Evolutionary conservation across 2,797 vertebrate genomes (phyloP), one percentile per base, ranked within the genome.

Genomic region (Dendrocincla fuliginosa): DNA sequence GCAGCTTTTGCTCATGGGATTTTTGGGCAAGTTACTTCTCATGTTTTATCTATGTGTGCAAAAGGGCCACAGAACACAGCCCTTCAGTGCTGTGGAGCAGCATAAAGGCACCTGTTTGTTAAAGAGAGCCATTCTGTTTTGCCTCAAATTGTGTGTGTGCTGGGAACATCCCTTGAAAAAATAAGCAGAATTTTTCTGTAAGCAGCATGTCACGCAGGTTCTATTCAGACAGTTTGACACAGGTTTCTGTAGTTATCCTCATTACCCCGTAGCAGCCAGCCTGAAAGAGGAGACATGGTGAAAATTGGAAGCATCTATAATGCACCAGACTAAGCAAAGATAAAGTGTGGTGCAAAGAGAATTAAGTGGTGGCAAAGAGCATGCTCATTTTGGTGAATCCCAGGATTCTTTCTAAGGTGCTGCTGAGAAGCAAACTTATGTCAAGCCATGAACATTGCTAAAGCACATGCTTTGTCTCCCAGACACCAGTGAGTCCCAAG

Each of bases 11-110:
- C 32, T 75, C 16, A 39, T 10, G 47, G 55, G 57, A 56, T 33
- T 75, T 84, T 77, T 41, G 28, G 47, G 11, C 52, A 89, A 82
- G 17, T 76, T 78, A 53, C 9, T 87, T 33, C 11, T 46, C 44
- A 22, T n/a, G 6, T 73, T 93, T 75, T 56, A 56, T 27, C 69
- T 55, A 23, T 12, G 4, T 4, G 0, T 30, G 35, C n/a, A 68
- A 85, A 77, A 87, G 23, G 33, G 12, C 22, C 2, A 3, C 7
- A 50, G 53, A 87, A 64, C 9, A 32, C 16, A 0, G 0, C 35
- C 57, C 32, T 65, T 83, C 16, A 4, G 65, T 64, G 73, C 64
- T 70, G 23, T 78, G 56, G 22, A 70, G 53, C 49, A 92, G 35
- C 23, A 56, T 32, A 56, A 78, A 91, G 35, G 18, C 23, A 61